These are phyloP conservation scores for Drosophila baimaii DNA, from an alignment of 1,140 invertebrate genomes.

Conservation along the genomic window DNA sequence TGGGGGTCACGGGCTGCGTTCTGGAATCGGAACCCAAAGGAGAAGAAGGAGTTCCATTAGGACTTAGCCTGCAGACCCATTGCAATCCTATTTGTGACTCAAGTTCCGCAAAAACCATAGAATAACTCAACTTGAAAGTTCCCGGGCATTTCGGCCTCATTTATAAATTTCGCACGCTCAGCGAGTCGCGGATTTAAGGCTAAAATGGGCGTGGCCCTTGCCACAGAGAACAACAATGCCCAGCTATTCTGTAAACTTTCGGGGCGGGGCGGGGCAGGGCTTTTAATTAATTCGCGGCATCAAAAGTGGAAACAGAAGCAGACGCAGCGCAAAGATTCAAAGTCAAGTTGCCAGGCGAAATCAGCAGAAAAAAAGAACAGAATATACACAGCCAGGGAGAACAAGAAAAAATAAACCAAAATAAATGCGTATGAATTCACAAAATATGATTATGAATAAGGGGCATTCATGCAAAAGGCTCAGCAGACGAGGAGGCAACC, in stretches of 20 bases:
- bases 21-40: conserved; percentile 22
- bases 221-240: conserved; percentile 57
- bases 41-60: conserved; percentile 17
- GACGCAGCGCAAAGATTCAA: conserved; percentile 54
- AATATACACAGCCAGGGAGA: conserved; percentile 8
- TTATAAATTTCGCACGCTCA: conserved; percentile 50
- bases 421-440: conserved; percentile 52
- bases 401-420: conserved; percentile 3
- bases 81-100: conserved; percentile 46
- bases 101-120: conserved; percentile 26
- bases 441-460: conserved; percentile 74
- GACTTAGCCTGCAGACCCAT: conserved; percentile 29
- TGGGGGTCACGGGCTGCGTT: conserved; percentile 31
- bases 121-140: conserved; percentile 44
- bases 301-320: conserved; percentile 40
- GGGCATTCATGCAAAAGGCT: conserved; percentile 72
- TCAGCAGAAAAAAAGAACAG: conserved; percentile 28
- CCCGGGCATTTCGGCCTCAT: conserved; percentile 13
- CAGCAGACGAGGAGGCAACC: conserved; percentile 32
- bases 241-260: conserved; percentile 61
- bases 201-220: conserved; percentile 36
- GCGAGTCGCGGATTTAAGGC: conserved; percentile 46
- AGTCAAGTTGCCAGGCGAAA: conserved; percentile 64
- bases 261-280: conserved; percentile 44
- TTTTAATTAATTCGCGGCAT: conserved; percentile 76